Base-by-base conservation (phyloP, 2,113 vertebrate species). In the Eptesicus fuscus region DNA sequence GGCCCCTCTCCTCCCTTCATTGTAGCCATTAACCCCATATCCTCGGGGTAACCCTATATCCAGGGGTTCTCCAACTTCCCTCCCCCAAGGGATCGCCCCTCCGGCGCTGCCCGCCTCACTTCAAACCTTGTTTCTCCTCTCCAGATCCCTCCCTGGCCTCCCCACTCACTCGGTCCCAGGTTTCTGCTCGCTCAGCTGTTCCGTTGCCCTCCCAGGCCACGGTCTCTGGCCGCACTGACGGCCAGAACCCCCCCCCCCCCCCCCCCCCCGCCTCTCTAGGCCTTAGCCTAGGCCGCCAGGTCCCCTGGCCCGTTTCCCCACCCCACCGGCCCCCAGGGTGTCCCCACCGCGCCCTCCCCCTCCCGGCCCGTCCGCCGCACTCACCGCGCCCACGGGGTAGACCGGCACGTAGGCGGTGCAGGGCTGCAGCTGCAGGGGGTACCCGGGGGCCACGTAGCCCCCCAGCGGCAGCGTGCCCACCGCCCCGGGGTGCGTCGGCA, bases 331-430 rank as follows among this genome's bases (percentile, higher is more conserved):
- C 35, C 37, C 32, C 63, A 22, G 2, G 23, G 82, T 14, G 28
- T 30, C 37, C 69, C 91, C 65, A 25, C 25, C 0, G 28, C 25
- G 10, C 6, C 37, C 22, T 47, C 49, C 3, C 22, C 2, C 23
- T 40, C 69, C 79, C 61, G 47, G 53, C 20, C 59, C 82, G 12
- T 37, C 49, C 2, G 9, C n/a, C 70, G 51, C 5, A 98, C 98
- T 98, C 96, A 99, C 99, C 42, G 99, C 97, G 78, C 98, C 98
- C 96, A 99, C 99, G 0, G 99, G 99, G 95, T 99, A 99, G 82
- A 99, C 98, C 0, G 99, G 99, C 78, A 99, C 99, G 14, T 99
- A 99, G 40, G 99, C 99, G 0, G 99, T 99, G 98, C 99, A 99
- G 53, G 99, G 99, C 96, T 99, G 99, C 90, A 99, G 98, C 97